Percentiles rank a stretch among this genome's conserved stretches.
These are phyloP conservation scores for Prolemur simus DNA, from an alignment of 2,113 vertebrate genomes.

Conservation along the genomic window DNA sequence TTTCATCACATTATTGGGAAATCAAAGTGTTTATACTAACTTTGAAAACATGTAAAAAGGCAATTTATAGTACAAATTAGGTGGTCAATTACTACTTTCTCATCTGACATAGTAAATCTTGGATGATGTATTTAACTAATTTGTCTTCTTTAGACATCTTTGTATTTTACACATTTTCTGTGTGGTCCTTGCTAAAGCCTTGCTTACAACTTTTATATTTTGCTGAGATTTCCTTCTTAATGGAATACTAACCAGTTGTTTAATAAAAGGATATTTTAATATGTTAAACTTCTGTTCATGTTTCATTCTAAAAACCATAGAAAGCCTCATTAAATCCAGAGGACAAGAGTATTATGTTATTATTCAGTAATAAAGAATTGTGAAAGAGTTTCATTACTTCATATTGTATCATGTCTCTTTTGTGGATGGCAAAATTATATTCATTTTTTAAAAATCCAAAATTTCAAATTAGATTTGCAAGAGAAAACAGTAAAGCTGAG, in stretches of 20 bases:
- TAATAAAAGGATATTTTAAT: not conserved
- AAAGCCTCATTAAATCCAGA: not conserved
- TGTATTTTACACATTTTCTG: not conserved
- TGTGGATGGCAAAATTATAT: not conserved
- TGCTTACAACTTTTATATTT: not conserved
- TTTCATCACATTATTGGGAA: not conserved
- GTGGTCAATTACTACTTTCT: not conserved
- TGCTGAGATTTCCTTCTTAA: not conserved
- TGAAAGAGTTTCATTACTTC: not conserved
- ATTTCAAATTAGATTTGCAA: not conserved
- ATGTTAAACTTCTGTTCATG: not conserved
- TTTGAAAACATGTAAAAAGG: not conserved
- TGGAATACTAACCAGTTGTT: not conserved
- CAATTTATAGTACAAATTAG: not conserved
- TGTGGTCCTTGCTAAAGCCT: not conserved
- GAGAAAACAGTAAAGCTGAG: not conserved
- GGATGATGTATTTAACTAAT: not conserved
- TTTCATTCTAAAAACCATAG: conserved; percentile 4
- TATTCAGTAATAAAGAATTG: not conserved
- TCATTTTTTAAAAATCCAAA: not conserved
- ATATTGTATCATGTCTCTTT: not conserved
- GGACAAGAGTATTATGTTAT: not conserved
- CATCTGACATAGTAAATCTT: not conserved
- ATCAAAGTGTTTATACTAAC: not conserved
- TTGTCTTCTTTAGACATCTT: not conserved